A percentile compares a stretch with the other conserved stretches of the same genome.
Conservation (phyloP, 2,888 invertebrate species). For the Acanthoscelides obtectus region DNA sequence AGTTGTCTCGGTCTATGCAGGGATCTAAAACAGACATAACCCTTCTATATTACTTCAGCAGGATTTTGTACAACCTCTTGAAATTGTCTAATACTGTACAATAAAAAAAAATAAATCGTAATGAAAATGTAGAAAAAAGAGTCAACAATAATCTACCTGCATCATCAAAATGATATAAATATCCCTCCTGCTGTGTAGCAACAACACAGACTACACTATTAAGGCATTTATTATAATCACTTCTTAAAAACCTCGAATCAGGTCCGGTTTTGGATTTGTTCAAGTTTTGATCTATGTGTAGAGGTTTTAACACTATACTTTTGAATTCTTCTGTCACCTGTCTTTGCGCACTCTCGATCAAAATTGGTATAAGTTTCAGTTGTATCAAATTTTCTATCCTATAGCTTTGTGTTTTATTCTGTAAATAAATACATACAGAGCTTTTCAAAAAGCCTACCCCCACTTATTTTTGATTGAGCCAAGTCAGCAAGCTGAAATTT, state of each 20-base stretch:
- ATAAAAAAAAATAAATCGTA: no score
- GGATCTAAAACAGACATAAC: conserved; percentile 30
- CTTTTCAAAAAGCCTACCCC: no score
- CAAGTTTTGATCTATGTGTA: conserved; percentile 42
- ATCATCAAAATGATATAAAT: conserved; percentile 63
- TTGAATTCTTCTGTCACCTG: conserved; percentile 51
- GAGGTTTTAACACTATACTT: conserved; percentile 50
- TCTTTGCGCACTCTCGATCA: conserved; percentile 43
- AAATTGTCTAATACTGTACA: no score
- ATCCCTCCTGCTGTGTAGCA: conserved; percentile 65
- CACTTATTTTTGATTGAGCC: no score
- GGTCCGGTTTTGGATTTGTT: conserved; percentile 26
- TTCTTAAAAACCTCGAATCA: conserved; percentile 43
- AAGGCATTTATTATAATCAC: conserved; percentile 53
- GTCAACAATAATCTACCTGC: conserved; percentile 41
- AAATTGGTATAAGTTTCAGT: conserved; percentile 46
- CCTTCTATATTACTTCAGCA: no score
- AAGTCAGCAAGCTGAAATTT: no score
- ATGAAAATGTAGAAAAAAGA: no score
- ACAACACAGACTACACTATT: conserved; percentile 60
- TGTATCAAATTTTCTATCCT: conserved; percentile 48
- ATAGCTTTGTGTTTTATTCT: conserved; percentile 38
- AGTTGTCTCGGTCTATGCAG: conserved; percentile 43
- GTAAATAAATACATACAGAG: conserved; percentile 15
- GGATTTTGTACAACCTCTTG: no score